A percentile compares a stretch with the other conserved stretches of the same genome.
Evolutionary conservation across 35 echinoderm and acorn worm species (phyloP).

Genomic region (Heliocidaris tuberculata): DNA sequence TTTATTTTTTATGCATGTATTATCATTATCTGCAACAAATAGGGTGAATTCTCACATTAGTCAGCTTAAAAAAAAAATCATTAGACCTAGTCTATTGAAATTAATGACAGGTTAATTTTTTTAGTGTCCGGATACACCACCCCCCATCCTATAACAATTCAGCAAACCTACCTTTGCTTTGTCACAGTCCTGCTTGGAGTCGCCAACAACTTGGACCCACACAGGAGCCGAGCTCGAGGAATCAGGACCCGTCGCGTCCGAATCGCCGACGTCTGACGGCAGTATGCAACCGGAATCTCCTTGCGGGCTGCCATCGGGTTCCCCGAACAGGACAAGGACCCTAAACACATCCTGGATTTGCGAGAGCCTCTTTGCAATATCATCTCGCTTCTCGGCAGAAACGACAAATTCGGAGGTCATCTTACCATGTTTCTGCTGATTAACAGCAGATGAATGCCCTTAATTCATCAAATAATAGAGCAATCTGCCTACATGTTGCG

Average conservation of each 20-base stretch:
- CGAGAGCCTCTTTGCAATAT: background rate
- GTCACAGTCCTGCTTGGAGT: background rate
- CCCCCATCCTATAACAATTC: too few species aligned
- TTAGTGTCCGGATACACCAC: too few species aligned
- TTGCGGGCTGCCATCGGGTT: background rate
- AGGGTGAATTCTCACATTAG: too few species aligned
- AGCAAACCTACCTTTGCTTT: conserved; percentile 7
- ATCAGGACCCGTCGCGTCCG: background rate
- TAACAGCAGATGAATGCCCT: background rate
- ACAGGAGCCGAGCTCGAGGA: background rate
- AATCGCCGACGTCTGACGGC: background rate
- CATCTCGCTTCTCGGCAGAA: conserved; percentile 4
- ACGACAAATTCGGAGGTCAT: conserved; percentile 36
- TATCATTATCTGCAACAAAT: too few species aligned
- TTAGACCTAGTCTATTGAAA: too few species aligned
- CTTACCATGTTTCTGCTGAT: conserved; percentile 37
- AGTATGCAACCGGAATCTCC: background rate
- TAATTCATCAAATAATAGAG: background rate
- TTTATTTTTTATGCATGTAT: too few species aligned
- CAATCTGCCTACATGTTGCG: background rate
- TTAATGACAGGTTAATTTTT: too few species aligned
- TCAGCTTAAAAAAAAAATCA: too few species aligned
- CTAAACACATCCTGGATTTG: background rate
- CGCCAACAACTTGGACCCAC: background rate
- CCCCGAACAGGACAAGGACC: background rate